These are phyloP conservation scores for Plutomurus gul DNA, from an alignment of 1,140 invertebrate species.

Conservation along the genomic window DNA sequence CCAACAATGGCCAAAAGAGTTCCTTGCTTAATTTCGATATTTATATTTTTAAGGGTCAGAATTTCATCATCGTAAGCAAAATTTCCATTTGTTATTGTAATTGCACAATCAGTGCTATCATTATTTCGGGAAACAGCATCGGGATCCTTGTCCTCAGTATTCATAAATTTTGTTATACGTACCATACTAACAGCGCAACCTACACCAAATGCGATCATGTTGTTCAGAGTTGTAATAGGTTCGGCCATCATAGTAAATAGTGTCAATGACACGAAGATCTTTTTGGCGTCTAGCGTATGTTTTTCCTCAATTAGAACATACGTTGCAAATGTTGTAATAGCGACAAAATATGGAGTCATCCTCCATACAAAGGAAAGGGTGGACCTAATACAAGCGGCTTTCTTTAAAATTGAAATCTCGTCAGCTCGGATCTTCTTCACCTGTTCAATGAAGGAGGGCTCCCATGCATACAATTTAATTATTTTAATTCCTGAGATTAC, in stretches of 20 bases:
- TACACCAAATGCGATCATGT: conserved; percentile 84
- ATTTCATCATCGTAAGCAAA: conserved; percentile 69
- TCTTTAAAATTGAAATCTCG: conserved; percentile 55
- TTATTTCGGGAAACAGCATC: conserved; percentile 47
- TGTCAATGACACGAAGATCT: conserved; percentile 93
- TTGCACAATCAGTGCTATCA: conserved; percentile 66
- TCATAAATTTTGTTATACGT: conserved; percentile 56
- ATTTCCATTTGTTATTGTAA: conserved; percentile 74
- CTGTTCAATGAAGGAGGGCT: conserved; percentile 55
- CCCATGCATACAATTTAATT: conserved; percentile 87
- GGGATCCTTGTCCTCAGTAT: conserved; percentile 54
- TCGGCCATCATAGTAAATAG: conserved; percentile 59
- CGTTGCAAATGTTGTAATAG: conserved; percentile 78
- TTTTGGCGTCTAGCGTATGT: conserved; percentile 81
- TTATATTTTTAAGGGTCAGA: conserved; percentile 54
- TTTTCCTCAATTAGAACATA: conserved; percentile 69
- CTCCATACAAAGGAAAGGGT: conserved; percentile 55
- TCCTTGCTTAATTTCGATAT: conserved; percentile 54
- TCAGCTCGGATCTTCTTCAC: conserved; percentile 51
- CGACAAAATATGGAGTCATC: conserved; percentile 56
- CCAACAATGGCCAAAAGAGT: conserved; percentile 63
- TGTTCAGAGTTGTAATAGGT: conserved; percentile 83
- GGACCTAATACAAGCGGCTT: conserved; percentile 56
- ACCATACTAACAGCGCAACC: conserved; percentile 69
- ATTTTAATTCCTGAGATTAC: conserved; percentile 73